Base-by-base conservation (phyloP, 1,140 invertebrate genomes). In the Sipha flava region DNA sequence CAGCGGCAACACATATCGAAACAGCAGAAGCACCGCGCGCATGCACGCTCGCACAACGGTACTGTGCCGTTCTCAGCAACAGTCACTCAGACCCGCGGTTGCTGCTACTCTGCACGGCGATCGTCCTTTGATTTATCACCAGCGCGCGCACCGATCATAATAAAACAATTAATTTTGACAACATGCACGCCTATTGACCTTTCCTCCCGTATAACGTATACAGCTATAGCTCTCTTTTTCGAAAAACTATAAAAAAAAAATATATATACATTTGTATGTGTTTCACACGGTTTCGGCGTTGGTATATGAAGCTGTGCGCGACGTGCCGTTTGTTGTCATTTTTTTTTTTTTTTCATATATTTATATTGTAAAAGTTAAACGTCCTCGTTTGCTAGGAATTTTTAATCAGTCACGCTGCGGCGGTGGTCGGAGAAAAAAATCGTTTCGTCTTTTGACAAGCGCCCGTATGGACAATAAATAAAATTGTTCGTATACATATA, bases 141-240 rank as follows among this genome's bases (percentile, higher is more conserved):
- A 31, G 10, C 45, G 45, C 5, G 45, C 29, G 18, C 43, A 73
- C 43, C 68, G 45, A 45, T 73, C 45, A 49, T 31, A 73, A 49
- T 52, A 73, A 73, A 73, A 73, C 68, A 73, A 73, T 73, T 73
- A 45, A 45, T 37, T 73, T 49, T 49, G 68, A 73, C 68, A 47
- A 34, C 68, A 34, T 52, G 47, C 21, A 73, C 68, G 68, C 47
- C 68, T 49, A 73, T 73, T 52, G 68, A 73, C 68, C 68, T 73
- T 31, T 68, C 62, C 31, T 64, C 62, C n/a, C 62, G 9, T 12
- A 1, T 26, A 54, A 12, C 21, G 0, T 57, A 16, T 54, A 57
- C n/a, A n/a, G n/a, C n/a, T n/a, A n/a, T n/a, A n/a, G 4, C 37
- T 40, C 37, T 40, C 37, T 40, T 40, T n/a, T n/a, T n/a, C n/a